Conservation (phyloP, 2,113 vertebrate genomes). For the Neotragus moschatus region DNA sequence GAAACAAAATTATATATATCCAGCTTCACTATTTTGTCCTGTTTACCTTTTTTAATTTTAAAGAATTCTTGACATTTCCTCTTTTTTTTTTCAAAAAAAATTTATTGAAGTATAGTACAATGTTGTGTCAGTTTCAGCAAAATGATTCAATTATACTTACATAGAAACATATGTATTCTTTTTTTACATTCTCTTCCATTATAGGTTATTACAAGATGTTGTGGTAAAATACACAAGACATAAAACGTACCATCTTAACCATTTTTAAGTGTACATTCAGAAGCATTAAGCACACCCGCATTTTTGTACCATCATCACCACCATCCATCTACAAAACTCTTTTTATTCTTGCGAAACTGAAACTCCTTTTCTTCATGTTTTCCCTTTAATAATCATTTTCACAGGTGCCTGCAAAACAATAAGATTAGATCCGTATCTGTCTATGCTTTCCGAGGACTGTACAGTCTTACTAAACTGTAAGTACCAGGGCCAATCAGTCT, state of each 20-base stretch:
- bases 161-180: neutral
- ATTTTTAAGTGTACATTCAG: neutral
- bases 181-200: neutral
- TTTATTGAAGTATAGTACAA: neutral
- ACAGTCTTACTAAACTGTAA: conserved; percentile 93
- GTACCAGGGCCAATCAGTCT: conserved; percentile 65
- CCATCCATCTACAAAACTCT: neutral
- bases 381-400: conserved; percentile 16
- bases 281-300: accelerated
- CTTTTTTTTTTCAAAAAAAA: neutral
- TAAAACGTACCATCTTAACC: neutral
- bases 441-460: conserved; percentile 91
- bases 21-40: neutral
- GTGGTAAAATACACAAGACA: neutral
- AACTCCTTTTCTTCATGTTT: neutral
- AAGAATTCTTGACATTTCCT: neutral
- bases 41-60: neutral
- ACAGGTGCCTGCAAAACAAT: conserved; percentile 93
- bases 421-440: conserved; percentile 86
- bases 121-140: neutral
- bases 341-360: neutral
- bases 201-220: neutral
- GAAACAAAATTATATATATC: neutral
- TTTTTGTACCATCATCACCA: too few species aligned
- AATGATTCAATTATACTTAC: neutral